Percentiles rank a stretch among this genome's conserved stretches.
Conservation (phyloP, 2,888 invertebrate genomes). For the Acleris emargana region DNA sequence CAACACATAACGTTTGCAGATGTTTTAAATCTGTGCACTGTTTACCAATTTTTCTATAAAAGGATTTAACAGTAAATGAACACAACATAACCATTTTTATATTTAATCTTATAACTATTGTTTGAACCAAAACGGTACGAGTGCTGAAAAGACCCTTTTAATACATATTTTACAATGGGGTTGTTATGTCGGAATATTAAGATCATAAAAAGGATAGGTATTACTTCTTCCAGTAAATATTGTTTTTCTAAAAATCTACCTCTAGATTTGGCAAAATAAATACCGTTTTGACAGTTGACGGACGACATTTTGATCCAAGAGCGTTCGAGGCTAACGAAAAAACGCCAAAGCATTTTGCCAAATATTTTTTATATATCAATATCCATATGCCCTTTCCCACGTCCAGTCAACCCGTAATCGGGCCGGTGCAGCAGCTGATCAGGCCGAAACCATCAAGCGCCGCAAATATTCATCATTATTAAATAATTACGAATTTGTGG, state of each 20-base stretch:
- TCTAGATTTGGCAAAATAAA: slow-evolving; percentile 4
- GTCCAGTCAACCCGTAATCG: too few species aligned
- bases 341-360: not conserved
- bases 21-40: slow-evolving; percentile 61
- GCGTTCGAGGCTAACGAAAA: not conserved
- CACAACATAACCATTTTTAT: slow-evolving; percentile 62
- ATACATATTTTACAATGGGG: slow-evolving; percentile 11
- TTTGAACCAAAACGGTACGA: slow-evolving; percentile 12
- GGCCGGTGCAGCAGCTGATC: too few species aligned
- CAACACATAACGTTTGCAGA: slow-evolving; percentile 57
- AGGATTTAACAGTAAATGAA: slow-evolving; percentile 61
- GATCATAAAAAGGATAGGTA: not conserved
- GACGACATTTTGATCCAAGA: not conserved
- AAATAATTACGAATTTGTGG: too few species aligned
- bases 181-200: not conserved
- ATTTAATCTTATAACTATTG: slow-evolving; percentile 19
- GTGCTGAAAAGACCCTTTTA: slow-evolving; percentile 9
- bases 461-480: too few species aligned
- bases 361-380: too few species aligned
- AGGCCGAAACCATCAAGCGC: too few species aligned
- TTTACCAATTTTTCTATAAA: slow-evolving; percentile 67
- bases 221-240: not conserved
- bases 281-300: slow-evolving; percentile 4
- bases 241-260: slow-evolving; percentile 1
- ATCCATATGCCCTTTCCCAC: too few species aligned